A percentile compares a stretch with the other conserved stretches of the same genome.
Conservation (phyloP, 2,797 vertebrate genomes). For the Galago senegalensis region DNA sequence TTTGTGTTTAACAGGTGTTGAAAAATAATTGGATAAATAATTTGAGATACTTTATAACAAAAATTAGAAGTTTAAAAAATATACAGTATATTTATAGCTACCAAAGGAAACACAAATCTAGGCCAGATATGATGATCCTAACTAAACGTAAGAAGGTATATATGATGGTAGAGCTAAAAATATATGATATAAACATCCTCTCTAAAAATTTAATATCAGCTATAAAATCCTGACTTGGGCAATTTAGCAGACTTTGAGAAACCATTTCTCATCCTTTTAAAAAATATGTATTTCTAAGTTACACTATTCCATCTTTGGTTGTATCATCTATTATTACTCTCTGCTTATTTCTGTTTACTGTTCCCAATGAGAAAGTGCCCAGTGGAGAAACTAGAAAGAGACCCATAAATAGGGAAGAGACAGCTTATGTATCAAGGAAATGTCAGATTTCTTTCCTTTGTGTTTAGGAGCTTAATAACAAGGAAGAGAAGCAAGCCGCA, state of each 20-base stretch:
- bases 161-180: background rate
- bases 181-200: background rate
- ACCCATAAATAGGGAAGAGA: background rate
- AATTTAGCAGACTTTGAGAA: background rate
- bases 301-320: background rate
- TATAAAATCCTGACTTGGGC: background rate
- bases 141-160: background rate
- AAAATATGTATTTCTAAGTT: background rate
- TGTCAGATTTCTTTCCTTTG: background rate
- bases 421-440: background rate
- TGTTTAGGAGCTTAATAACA: background rate
- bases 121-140: background rate
- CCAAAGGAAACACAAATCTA: background rate
- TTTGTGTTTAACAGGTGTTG: background rate
- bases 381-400: background rate
- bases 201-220: background rate
- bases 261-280: background rate
- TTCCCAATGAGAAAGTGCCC: background rate
- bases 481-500: background rate
- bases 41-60: conserved; percentile 63
- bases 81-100: background rate
- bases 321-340: background rate
- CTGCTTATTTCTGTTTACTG: background rate
- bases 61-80: background rate
- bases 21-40: background rate